Evolutionary conservation across 2,888 invertebrate species (phyloP).

Genomic region (Hyposoter didymator): DNA sequence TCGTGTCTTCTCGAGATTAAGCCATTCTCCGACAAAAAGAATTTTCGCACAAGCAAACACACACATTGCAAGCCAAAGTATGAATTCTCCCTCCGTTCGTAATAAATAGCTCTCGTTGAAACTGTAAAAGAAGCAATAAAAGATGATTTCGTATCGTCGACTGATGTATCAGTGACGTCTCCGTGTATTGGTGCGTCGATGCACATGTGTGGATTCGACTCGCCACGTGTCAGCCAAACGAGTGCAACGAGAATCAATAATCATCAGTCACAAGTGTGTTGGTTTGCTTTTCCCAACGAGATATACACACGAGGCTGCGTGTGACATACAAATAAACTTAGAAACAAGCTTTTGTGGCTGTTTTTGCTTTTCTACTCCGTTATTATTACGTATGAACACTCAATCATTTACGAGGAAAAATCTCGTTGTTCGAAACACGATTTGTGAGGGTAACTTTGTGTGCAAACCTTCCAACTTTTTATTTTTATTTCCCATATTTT

Average conservation of each 20-base stretch:
- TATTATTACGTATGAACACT: slow-evolving; percentile 21
- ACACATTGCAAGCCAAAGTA: slow-evolving; percentile 1
- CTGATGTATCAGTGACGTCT: slow-evolving; percentile 70
- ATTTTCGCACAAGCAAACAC: neutral
- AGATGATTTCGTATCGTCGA: slow-evolving; percentile 72
- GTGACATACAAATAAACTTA: slow-evolving; percentile 26
- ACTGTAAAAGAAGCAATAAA: slow-evolving; percentile 68
- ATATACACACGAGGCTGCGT: slow-evolving; percentile 9
- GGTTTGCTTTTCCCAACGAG: slow-evolving; percentile 58
- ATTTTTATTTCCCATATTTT: neutral
- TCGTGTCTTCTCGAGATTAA: neutral
- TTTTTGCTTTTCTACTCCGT: slow-evolving; percentile 3
- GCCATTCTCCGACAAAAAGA: neutral
- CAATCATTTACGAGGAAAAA: slow-evolving; percentile 5
- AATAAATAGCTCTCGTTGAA: slow-evolving; percentile 65
- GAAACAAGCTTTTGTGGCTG: slow-evolving; percentile 7
- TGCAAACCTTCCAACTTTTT: neutral
- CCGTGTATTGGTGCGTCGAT: slow-evolving; percentile 52
- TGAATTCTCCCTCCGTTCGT: slow-evolving; percentile 69
- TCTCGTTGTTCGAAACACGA: neutral
- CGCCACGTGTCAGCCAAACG: slow-evolving; percentile 55
- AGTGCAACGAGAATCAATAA: slow-evolving; percentile 60
- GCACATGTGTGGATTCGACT: slow-evolving; percentile 1
- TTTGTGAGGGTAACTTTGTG: neutral
- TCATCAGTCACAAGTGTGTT: slow-evolving; percentile 68